Evolutionary conservation across 30 jellyfish, hydroid and myxozoan genomes (phyloP).

Genomic region (Catostylus mosaicus): DNA sequence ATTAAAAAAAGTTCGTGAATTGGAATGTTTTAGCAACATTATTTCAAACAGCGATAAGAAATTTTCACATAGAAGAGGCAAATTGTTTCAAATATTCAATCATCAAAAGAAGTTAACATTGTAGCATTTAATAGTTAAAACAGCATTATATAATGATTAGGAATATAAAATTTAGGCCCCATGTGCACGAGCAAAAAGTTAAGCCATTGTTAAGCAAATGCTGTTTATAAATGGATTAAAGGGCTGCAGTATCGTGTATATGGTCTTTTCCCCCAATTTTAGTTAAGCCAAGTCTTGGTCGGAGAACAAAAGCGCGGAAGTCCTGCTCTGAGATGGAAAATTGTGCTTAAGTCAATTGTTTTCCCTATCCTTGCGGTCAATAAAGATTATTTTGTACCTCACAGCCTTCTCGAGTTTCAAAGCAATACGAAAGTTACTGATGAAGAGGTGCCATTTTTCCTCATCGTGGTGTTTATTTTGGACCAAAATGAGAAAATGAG

Average conservation of each 20-base stretch:
- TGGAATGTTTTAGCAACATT: too few species aligned
- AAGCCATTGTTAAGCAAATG: slow-evolving; percentile 6
- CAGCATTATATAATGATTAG: too few species aligned
- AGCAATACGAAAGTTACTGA: neutral
- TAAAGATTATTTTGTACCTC: neutral
- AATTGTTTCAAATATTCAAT: too few species aligned
- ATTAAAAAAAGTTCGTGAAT: neutral
- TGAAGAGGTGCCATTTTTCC: neutral
- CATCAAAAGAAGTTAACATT: too few species aligned
- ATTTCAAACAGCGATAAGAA: too few species aligned
- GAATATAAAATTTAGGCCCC: slow-evolving; percentile 5
- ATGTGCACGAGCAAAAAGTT: slow-evolving; percentile 1
- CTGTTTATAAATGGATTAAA: neutral
- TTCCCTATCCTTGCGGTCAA: neutral
- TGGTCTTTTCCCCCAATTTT: neutral
- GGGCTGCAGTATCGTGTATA: neutral
- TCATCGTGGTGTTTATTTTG: neutral
- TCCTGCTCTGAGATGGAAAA: neutral
- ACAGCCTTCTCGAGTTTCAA: neutral
- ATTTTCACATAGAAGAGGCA: too few species aligned
- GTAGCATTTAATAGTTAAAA: too few species aligned
- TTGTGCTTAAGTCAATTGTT: neutral
- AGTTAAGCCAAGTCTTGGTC: neutral
- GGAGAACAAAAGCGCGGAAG: neutral
- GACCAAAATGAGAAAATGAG: neutral